These are phyloP conservation scores for Thumatha senex DNA, from an alignment of 2,888 invertebrate species.

Conservation along the genomic window DNA sequence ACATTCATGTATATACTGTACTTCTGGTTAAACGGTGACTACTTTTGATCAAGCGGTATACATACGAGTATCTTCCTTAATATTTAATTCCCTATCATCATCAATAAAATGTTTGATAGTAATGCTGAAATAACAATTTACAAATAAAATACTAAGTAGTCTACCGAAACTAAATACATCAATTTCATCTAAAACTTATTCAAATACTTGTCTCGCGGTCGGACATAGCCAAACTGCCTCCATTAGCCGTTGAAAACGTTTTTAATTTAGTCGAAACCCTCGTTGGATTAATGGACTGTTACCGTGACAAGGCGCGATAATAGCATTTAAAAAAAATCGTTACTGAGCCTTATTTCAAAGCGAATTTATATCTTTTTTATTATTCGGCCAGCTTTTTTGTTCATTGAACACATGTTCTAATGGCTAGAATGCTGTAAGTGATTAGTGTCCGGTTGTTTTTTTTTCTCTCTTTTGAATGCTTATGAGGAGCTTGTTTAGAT, in stretches of 20 bases:
- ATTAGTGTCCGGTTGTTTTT: not conserved
- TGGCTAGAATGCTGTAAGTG: not conserved
- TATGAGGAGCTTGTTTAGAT: not conserved
- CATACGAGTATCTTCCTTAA: too few species aligned
- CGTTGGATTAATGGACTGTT: conserved; percentile 44
- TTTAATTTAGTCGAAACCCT: conserved; percentile 47
- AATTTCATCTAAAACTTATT: conserved; percentile 21
- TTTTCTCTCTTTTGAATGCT: not conserved
- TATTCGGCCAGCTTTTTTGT: conserved; percentile 2
- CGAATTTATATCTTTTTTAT: conserved; percentile 21
- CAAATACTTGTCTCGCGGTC: conserved; percentile 20
- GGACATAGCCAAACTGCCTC: conserved; percentile 38
- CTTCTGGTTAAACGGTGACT: too few species aligned
- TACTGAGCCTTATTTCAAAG: conserved; percentile 16
- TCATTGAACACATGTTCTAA: not conserved
- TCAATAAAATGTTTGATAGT: too few species aligned
- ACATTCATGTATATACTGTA: too few species aligned
- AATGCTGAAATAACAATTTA: too few species aligned
- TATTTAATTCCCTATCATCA: too few species aligned
- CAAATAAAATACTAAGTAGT: not conserved
- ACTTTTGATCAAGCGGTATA: too few species aligned
- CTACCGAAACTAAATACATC: conserved; percentile 9
- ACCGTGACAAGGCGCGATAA: conserved; percentile 39
- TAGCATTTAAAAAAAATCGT: conserved; percentile 28
- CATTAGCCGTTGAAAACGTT: conserved; percentile 44